phyloP scores from a whole-genome alignment of 1,140 invertebrate species.

The Dicyema japonicum region DNA sequence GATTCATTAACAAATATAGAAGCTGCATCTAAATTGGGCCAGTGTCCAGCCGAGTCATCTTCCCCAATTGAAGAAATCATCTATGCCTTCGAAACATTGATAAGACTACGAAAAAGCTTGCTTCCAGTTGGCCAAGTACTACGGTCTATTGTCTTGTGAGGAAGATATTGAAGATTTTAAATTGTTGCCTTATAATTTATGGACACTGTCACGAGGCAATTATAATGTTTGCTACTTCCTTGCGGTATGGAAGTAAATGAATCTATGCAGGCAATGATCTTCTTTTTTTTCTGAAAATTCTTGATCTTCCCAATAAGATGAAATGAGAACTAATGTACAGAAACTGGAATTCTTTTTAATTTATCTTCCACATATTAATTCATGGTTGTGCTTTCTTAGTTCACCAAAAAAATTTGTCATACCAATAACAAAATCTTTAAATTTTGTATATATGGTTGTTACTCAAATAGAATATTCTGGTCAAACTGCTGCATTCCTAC shows the following conservation, averaged over 20 bases:
- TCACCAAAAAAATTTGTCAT: slow-evolving; percentile 66
- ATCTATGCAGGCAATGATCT: slow-evolving; percentile 58
- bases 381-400: slow-evolving; percentile 58
- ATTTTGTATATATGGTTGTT: slow-evolving; percentile 10
- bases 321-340: slow-evolving; percentile 8
- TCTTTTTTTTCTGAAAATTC: slow-evolving; percentile 53
- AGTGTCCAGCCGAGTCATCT: too few relatives aligned
- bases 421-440: slow-evolving; percentile 22
- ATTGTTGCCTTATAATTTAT: not conserved
- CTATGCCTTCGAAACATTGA: too few relatives aligned
- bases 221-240: slow-evolving; percentile 35
- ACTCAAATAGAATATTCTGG: slow-evolving; percentile 32
- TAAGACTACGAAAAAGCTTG: slow-evolving; percentile 64
- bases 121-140: slow-evolving; percentile 36
- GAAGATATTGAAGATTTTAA: not conserved
- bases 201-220: slow-evolving; percentile 28
- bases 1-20: too few relatives aligned
- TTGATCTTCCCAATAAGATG: slow-evolving; percentile 7
- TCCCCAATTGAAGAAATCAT: too few relatives aligned
- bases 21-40: too few relatives aligned
- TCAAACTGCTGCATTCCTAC: slow-evolving; percentile 38
- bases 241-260: slow-evolving; percentile 50
- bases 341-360: slow-evolving; percentile 8
- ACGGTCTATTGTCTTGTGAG: slow-evolving; percentile 12
- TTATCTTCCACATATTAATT: slow-evolving; percentile 37